Evolutionary conservation across 2,113 vertebrate species (phyloP).

Genomic region (Crotalus tigris): DNA sequence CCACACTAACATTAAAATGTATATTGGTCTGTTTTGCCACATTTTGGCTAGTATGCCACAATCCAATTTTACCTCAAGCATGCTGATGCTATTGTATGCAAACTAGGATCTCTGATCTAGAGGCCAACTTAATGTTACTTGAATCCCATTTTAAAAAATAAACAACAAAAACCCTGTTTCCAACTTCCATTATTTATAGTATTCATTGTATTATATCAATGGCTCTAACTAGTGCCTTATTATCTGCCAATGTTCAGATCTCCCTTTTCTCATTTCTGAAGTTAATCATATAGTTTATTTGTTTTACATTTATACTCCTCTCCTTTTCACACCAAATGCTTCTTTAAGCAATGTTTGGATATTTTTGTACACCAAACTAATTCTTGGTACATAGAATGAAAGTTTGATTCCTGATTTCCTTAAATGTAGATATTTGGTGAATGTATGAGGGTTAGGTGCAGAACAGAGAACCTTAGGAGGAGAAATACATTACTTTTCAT

Average conservation of each 20-base stretch:
- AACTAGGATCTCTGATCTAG: background rate
- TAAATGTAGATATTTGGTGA: background rate
- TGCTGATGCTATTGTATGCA: background rate
- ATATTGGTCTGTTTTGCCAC: background rate
- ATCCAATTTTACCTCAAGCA: background rate
- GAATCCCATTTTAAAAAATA: background rate
- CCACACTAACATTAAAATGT: background rate
- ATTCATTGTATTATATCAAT: background rate
- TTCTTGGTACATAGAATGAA: background rate
- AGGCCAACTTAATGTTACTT: background rate
- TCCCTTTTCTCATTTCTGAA: background rate
- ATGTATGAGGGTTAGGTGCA: background rate
- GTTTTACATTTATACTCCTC: background rate
- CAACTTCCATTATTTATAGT: background rate
- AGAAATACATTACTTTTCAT: background rate
- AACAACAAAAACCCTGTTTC: background rate
- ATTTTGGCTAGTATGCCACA: background rate
- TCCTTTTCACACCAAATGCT: background rate
- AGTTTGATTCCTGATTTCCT: background rate
- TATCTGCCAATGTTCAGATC: background rate
- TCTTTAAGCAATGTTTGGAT: background rate
- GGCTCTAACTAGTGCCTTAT: background rate
- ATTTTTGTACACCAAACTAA: background rate
- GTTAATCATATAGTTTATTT: background rate
- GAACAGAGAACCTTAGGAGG: background rate